Conservation (phyloP, 2,797 vertebrate genomes). For the Lepilemur septentrionalis region DNA sequence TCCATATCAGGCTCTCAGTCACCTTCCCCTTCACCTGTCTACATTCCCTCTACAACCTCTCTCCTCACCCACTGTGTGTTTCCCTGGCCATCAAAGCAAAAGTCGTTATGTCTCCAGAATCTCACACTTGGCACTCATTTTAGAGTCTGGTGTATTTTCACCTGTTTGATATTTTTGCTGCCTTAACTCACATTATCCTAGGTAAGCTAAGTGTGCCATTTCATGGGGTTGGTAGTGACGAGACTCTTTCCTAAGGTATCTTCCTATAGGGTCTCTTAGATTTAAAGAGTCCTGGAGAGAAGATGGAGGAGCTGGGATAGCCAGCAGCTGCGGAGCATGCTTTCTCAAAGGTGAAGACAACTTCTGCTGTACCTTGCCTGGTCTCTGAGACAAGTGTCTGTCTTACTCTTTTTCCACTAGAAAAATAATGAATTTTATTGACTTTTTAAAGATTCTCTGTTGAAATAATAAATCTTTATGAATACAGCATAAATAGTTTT, state of each 20-base stretch:
- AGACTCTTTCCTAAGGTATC: neutral
- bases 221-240: neutral
- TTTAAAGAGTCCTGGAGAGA: neutral
- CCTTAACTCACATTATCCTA: neutral
- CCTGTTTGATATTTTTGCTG: neutral
- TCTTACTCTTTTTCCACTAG: conserved; percentile 10
- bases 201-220: neutral
- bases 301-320: neutral
- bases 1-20: neutral
- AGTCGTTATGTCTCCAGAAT: neutral
- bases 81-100: neutral
- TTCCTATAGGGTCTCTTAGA: neutral
- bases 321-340: neutral
- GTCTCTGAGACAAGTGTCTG: conserved; percentile 22
- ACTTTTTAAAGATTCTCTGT: neutral
- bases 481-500: neutral
- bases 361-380: neutral
- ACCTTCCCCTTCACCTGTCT: neutral
- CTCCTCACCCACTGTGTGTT: neutral
- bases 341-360: neutral
- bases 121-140: neutral
- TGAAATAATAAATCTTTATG: conserved; percentile 47
- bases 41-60: neutral
- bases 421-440: conserved; percentile 35
- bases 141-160: neutral